These are phyloP conservation scores for Asobara japonica DNA, from an alignment of 1,140 invertebrate genomes.

Conservation along the genomic window DNA sequence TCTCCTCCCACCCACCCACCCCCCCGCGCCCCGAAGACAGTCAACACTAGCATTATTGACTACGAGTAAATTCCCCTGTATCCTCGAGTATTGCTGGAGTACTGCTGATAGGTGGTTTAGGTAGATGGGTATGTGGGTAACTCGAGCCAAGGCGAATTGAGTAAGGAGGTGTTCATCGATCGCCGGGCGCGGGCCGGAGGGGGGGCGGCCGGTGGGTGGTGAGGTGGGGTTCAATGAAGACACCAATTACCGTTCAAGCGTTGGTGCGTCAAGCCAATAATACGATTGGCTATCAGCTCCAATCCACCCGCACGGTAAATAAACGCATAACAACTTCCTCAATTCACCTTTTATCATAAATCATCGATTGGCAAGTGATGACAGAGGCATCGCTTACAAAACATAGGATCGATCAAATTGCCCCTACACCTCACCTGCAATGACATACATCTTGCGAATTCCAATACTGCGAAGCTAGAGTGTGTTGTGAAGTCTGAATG, in stretches of 20 bases:
- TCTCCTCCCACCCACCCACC: too few species aligned
- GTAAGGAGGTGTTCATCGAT: slow-evolving; percentile 28
- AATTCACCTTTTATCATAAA: too few species aligned
- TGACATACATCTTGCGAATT: too few species aligned
- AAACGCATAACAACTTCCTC: too few species aligned
- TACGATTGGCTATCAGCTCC: neutral
- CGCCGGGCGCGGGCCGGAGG: slow-evolving; percentile 16
- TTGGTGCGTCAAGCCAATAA: slow-evolving; percentile 32
- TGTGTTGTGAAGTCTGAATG: too few species aligned
- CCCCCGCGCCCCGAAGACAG: neutral
- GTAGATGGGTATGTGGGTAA: slow-evolving; percentile 15
- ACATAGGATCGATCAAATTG: too few species aligned
- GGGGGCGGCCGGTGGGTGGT: too few species aligned
- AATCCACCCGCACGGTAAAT: neutral
- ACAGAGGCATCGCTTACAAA: too few species aligned
- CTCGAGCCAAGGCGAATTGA: slow-evolving; percentile 27
- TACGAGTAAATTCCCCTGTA: neutral
- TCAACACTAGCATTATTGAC: neutral
- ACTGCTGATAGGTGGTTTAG: slow-evolving; percentile 13
- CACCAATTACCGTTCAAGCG: slow-evolving; percentile 25
- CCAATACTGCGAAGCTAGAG: too few species aligned
- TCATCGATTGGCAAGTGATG: too few species aligned
- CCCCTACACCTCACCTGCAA: too few species aligned
- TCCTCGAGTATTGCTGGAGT: slow-evolving; percentile 1
- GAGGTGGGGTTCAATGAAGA: too few species aligned